A percentile compares a stretch with the other conserved stretches of the same genome.
Evolutionary conservation across 35 echinoderm and acorn worm genomes (phyloP).

Genomic region (Acanthaster planci): DNA sequence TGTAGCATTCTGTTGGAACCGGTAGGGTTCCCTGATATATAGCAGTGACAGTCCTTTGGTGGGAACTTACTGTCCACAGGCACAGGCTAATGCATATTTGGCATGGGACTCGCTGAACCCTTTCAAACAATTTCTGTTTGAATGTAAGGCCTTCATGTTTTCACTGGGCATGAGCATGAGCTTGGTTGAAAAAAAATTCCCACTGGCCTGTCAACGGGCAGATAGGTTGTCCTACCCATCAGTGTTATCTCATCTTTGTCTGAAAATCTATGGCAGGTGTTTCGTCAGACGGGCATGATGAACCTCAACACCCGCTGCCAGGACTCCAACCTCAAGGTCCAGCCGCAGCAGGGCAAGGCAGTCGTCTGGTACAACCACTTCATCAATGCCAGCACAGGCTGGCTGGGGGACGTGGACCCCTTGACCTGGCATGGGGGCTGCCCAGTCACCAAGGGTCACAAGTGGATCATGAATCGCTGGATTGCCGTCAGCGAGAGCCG

Average conservation of each 20-base stretch:
- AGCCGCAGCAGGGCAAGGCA: slow-evolving; percentile 71
- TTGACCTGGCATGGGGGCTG: slow-evolving; percentile 97
- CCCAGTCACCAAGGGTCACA: slow-evolving; percentile 79
- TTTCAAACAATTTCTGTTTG: too few species aligned
- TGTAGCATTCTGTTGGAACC: not conserved
- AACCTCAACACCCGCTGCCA: slow-evolving; percentile 75
- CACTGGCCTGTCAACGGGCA: too few species aligned
- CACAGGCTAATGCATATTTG: too few species aligned
- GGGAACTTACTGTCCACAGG: too few species aligned
- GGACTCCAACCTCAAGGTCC: slow-evolving; percentile 69
- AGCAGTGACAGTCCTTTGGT: too few species aligned
- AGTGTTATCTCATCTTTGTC: too few species aligned
- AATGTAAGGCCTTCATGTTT: too few species aligned
- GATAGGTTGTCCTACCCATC: too few species aligned
- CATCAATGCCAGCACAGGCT: slow-evolving; percentile 72
- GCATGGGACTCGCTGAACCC: too few species aligned
- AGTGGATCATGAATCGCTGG: slow-evolving; percentile 98
- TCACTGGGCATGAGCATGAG: too few species aligned
- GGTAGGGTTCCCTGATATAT: too few species aligned
- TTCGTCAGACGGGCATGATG: slow-evolving; percentile 67
- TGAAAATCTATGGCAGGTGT: slow-evolving; percentile 25
- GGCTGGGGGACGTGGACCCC: slow-evolving; percentile 81
- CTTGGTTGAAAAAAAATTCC: too few species aligned
- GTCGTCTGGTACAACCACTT: slow-evolving; percentile 97
- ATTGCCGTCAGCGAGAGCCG: slow-evolving; percentile 66